A percentile compares a stretch with the other conserved stretches of the same genome.
These are phyloP conservation scores for Picus viridis DNA, from an alignment of 2,797 vertebrate species.

Conservation along the genomic window DNA sequence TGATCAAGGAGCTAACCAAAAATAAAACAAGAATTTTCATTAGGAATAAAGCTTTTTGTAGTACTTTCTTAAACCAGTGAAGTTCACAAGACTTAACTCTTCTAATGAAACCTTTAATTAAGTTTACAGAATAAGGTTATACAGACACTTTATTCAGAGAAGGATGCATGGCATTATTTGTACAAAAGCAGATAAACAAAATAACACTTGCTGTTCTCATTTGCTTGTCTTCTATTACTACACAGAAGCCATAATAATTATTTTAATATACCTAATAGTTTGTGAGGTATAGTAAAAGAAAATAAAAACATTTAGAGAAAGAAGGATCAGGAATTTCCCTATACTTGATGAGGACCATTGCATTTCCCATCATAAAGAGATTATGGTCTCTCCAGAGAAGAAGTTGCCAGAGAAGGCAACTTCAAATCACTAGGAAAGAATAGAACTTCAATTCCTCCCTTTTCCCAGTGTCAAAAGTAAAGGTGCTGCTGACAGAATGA, in stretches of 20 bases:
- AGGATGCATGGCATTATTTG: neutral
- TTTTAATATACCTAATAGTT: neutral
- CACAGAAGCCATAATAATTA: neutral
- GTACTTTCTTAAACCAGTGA: neutral
- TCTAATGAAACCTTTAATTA: neutral
- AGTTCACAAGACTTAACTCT: neutral
- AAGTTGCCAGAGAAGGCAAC: neutral
- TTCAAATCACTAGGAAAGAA: neutral
- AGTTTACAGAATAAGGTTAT: neutral
- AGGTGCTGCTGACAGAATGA: neutral
- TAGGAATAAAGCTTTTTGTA: neutral
- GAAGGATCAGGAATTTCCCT: neutral
- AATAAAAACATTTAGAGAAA: neutral
- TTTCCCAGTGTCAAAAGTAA: neutral
- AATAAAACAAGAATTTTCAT: neutral
- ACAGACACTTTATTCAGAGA: neutral
- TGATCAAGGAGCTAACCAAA: neutral
- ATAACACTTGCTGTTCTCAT: neutral
- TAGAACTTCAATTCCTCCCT: fast-evolving
- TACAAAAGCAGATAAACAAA: neutral
- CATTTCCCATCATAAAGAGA: neutral
- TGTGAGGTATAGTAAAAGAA: neutral
- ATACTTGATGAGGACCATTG: neutral
- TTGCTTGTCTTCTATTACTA: neutral
- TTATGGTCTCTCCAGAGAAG: neutral